Evolutionary conservation across 1,140 invertebrate species (phyloP).

Genomic region (Drosophila virilis): DNA sequence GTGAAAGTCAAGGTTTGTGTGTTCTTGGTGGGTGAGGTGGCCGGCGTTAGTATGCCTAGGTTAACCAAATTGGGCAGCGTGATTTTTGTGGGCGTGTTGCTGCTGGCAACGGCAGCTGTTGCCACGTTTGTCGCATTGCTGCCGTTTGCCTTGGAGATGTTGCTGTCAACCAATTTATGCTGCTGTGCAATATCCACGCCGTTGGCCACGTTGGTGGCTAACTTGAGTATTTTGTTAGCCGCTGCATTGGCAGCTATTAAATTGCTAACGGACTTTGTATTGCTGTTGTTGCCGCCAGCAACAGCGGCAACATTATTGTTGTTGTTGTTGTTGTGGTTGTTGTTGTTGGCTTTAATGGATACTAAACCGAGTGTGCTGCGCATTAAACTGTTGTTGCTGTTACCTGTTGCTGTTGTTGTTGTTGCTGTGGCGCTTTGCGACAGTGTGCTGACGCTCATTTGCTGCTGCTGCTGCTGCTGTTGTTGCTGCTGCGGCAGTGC

Average conservation of each 20-base stretch:
- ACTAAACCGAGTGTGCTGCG: constrained; percentile 83
- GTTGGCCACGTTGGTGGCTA: constrained; percentile 79
- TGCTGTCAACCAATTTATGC: constrained; percentile 50
- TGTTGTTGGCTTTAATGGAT: constrained; percentile 78
- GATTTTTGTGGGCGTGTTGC: constrained; percentile 61
- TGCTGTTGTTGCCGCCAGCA: constrained; percentile 47
- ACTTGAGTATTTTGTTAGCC: constrained; percentile 81
- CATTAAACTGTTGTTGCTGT: constrained; percentile 83
- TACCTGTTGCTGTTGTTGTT: constrained; percentile 78
- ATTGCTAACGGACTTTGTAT: constrained; percentile 74
- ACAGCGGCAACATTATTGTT: constrained; percentile 44
- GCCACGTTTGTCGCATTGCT: constrained; percentile 37
- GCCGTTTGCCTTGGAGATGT: constrained; percentile 48
- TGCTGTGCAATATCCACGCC: constrained; percentile 70
- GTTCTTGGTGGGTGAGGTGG: constrained; percentile 85
- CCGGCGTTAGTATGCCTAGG: constrained; percentile 85
- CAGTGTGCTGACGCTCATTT: constrained; percentile 51
- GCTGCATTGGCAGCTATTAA: constrained; percentile 80
- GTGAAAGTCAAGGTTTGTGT: constrained; percentile 78
- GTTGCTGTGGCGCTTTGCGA: constrained; percentile 42
- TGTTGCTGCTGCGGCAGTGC: constrained; percentile 63
- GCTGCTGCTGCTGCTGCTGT: constrained; percentile 57
- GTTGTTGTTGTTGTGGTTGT: constrained; percentile 52
- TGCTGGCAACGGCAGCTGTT: constrained; percentile 20
- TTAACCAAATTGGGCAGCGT: constrained; percentile 81